Conservation (phyloP, 2,113 vertebrate genomes). For the Bufo bufo region DNA sequence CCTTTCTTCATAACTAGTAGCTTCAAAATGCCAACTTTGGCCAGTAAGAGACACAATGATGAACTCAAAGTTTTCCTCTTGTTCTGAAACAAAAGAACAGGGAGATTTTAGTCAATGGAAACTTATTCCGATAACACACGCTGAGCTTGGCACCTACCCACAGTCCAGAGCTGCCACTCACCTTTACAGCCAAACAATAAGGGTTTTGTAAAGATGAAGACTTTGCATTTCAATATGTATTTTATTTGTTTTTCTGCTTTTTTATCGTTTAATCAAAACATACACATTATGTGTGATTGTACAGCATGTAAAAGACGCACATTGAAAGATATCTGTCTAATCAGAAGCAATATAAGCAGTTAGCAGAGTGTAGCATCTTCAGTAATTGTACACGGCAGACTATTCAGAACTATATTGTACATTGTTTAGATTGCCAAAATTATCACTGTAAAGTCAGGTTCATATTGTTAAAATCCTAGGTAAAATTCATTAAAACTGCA, state of each 20-base stretch:
- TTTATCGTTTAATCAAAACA: background rate
- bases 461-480: no score
- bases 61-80: constrained; percentile 98
- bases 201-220: background rate
- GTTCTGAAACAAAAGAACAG: constrained; percentile 76
- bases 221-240: background rate
- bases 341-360: background rate
- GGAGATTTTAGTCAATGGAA: background rate
- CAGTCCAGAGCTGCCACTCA: background rate
- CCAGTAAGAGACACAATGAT: constrained; percentile 96
- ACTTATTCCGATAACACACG: background rate
- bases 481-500: no score
- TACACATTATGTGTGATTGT: background rate
- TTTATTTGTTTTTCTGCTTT: background rate
- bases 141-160: background rate
- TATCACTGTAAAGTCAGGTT: no score
- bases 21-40: constrained; percentile 97
- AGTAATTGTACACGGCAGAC: no score
- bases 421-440: no score
- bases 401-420: background rate
- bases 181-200: background rate
- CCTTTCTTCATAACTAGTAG: constrained; percentile 91
- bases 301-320: background rate
- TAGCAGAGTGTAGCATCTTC: no score
- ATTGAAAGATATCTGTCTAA: background rate